A percentile compares a stretch with the other conserved stretches of the same genome.
Evolutionary conservation across 2,888 invertebrate species (phyloP).

Genomic region (Stomorhina lunata): DNA sequence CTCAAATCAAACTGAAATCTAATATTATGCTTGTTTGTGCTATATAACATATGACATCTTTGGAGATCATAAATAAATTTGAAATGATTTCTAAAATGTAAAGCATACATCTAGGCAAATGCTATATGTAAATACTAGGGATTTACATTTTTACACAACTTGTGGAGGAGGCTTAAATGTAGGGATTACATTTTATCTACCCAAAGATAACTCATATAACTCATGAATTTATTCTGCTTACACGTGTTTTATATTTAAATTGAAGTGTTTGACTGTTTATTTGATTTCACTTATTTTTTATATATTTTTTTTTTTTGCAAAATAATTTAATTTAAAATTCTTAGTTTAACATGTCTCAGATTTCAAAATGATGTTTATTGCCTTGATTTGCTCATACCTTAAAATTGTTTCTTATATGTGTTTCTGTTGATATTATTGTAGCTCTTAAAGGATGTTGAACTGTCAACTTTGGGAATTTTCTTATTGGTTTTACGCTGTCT

Average conservation of each 20-base stretch:
- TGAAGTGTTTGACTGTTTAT: not conserved
- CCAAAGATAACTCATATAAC: no score
- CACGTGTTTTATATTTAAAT: not conserved
- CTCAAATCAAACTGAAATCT: no score
- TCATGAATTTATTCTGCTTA: not conserved
- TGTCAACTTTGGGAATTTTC: constrained; percentile 54
- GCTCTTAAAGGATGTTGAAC: constrained; percentile 22
- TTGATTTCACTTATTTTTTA: not conserved
- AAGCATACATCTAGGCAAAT: no score
- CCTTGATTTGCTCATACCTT: not conserved
- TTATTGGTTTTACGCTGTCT: constrained; percentile 46
- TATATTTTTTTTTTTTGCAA: not conserved
- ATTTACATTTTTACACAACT: no score
- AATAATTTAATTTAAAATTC: constrained; percentile 37
- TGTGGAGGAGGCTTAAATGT: no score
- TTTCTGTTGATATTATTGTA: not conserved
- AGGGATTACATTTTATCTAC: no score
- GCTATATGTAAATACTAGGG: no score
- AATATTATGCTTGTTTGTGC: not conserved
- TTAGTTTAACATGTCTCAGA: constrained; percentile 30
- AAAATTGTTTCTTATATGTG: not conserved
- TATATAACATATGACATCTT: not conserved
- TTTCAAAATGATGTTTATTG: constrained; percentile 31
- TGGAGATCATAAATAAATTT: not conserved
- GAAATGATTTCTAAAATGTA: not conserved